Percentiles rank a stretch among this genome's conserved stretches.
phyloP scores from a whole-genome alignment of 2,797 vertebrate genomes.

The Phrynocephalus vlangalii region DNA sequence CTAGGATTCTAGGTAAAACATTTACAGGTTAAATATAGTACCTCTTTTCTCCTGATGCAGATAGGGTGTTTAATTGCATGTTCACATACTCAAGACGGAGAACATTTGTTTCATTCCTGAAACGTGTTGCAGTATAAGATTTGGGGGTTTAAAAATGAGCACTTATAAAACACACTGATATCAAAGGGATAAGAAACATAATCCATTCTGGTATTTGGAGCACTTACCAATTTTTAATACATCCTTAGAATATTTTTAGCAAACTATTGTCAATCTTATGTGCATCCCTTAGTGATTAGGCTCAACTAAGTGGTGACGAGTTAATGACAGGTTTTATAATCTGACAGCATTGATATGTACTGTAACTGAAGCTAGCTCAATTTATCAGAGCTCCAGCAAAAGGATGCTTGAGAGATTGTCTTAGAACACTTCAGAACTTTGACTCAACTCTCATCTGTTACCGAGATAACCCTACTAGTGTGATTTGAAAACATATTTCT shows the following conservation, averaged over 20 bases:
- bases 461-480: rapidly evolving
- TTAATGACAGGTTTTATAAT: slow-evolving; percentile 6
- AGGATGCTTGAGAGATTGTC: not conserved
- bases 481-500: not conserved
- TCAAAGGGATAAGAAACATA: slow-evolving; percentile 25
- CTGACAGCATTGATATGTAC: slow-evolving; percentile 16
- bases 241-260: slow-evolving; percentile 21
- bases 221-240: slow-evolving; percentile 17
- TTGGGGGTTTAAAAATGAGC: slow-evolving; percentile 28
- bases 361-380: not conserved
- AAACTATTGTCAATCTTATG: not conserved
- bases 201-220: not conserved
- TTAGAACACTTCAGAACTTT: not conserved
- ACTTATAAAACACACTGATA: slow-evolving; percentile 29
- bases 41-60: not conserved
- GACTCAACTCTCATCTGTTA: slow-evolving; percentile 2
- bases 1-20: slow-evolving; percentile 34
- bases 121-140: not conserved
- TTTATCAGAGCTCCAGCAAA: slow-evolving; percentile 4
- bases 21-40: slow-evolving; percentile 3
- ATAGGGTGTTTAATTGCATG: not conserved
- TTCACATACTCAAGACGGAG: not conserved
- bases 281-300: not conserved
- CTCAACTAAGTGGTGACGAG: not conserved
- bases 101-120: not conserved